A percentile compares a stretch with the other conserved stretches of the same genome.
Conservation (phyloP, 2,113 vertebrate species). For the Rhinoptilus africanus region DNA sequence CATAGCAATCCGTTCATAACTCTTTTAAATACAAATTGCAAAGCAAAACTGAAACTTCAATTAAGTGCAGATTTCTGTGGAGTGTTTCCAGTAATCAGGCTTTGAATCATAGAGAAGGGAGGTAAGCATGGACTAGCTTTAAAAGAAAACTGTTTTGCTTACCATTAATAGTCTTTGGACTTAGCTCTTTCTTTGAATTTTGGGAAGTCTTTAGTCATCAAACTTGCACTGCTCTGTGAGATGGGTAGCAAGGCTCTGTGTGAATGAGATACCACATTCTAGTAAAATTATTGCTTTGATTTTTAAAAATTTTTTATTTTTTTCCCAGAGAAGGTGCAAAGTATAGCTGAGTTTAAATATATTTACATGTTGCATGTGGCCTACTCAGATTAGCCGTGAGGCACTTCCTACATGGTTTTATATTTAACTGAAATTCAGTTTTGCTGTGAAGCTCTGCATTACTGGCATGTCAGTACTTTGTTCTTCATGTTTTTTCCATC, state of each 20-base stretch:
- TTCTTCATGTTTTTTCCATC: neutral
- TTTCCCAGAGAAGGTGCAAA: neutral
- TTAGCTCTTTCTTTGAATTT: neutral
- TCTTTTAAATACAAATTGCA: neutral
- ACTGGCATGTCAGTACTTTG: neutral
- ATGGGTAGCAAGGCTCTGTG: neutral
- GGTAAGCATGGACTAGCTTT: neutral
- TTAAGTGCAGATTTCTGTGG: neutral
- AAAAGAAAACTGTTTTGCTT: neutral
- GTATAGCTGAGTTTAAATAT: neutral
- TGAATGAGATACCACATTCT: neutral
- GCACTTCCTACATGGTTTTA: neutral
- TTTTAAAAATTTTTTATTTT: no score
- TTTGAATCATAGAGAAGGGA: neutral
- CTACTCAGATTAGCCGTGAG: neutral
- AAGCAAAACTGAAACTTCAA: neutral
- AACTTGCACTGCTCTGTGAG: neutral
- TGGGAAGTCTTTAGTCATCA: neutral
- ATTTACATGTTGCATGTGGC: neutral
- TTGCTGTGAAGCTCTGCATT: neutral
- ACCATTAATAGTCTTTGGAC: neutral
- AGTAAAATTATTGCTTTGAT: neutral
- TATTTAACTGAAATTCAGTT: neutral
- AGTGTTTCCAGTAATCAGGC: neutral
- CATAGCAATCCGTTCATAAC: neutral